phyloP scores from a whole-genome alignment of 2,113 vertebrate genomes.

The Amphiprion ocellaris region DNA sequence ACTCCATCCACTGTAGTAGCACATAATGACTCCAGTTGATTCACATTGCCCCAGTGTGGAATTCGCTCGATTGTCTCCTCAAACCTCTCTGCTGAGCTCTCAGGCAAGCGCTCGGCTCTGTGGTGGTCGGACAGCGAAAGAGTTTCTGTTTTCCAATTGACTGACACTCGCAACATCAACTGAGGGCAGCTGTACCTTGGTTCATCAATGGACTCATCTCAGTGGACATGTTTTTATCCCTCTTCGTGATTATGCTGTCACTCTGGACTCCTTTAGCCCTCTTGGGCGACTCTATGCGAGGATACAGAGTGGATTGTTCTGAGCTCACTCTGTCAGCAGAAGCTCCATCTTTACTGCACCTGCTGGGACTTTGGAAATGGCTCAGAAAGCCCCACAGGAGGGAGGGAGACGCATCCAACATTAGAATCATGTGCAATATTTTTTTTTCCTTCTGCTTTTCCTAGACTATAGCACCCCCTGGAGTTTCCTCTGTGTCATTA shows the following conservation, averaged over 20 bases:
- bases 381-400: conserved; percentile 23
- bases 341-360: conserved; percentile 44
- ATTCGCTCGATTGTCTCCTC: conserved; percentile 46
- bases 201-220: conserved; percentile 62
- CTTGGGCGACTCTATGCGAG: conserved; percentile 17
- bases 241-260: conserved; percentile 51
- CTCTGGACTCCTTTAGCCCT: conserved; percentile 29
- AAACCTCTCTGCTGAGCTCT: conserved; percentile 65
- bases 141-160: conserved; percentile 31
- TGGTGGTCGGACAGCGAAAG: conserved; percentile 30
- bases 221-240: conserved; percentile 61
- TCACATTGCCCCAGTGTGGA: conserved; percentile 56
- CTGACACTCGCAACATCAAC: conserved; percentile 21
- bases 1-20: conserved; percentile 76
- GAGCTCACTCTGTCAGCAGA: conserved; percentile 43
- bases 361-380: conserved; percentile 52
- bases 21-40: conserved; percentile 69
- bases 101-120: conserved; percentile 54
- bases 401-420: conserved; percentile 38
- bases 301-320: conserved; percentile 42
- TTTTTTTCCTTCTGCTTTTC: conserved; percentile 55
- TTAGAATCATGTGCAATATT: conserved; percentile 77
- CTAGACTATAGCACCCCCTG: conserved; percentile 71
- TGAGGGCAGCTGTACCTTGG: conserved; percentile 22
- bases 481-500: conserved; percentile 63